A percentile compares a stretch with the other conserved stretches of the same genome.
These are phyloP conservation scores for Palythoa grandis DNA, from an alignment of 92 coral and sea anemone species.

Conservation along the genomic window DNA sequence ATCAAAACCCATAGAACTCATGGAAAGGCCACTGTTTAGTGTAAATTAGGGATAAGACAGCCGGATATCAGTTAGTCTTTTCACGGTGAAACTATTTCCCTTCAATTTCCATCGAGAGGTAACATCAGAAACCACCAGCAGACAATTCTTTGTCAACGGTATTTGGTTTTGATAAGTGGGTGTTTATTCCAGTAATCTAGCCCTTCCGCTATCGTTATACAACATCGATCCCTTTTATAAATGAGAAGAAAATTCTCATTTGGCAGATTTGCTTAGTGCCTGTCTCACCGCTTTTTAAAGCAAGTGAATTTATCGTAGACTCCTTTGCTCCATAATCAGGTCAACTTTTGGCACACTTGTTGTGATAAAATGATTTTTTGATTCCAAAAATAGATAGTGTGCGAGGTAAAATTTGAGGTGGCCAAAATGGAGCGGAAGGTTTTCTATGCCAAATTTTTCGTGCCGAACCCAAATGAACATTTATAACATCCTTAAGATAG, in stretches of 20 bases:
- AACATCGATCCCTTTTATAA: not conserved
- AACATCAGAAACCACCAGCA: not conserved
- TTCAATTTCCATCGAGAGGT: not conserved
- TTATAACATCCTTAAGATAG: not conserved
- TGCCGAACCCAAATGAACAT: not conserved
- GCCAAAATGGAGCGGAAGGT: not conserved
- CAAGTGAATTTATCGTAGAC: not conserved
- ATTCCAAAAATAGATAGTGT: not conserved
- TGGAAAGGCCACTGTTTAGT: not conserved
- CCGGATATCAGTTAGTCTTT: not conserved
- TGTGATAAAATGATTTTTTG: too few relatives aligned
- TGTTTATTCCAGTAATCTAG: not conserved
- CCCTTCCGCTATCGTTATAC: not conserved
- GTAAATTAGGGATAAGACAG: not conserved
- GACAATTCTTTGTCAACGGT: constrained; percentile 8
- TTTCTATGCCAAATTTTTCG: not conserved
- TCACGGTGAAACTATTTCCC: not conserved
- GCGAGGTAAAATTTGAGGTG: not conserved
- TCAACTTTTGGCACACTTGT: too few relatives aligned
- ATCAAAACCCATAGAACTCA: not conserved
- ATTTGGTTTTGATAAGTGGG: constrained; percentile 22
- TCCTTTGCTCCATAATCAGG: not conserved
- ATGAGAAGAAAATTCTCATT: not conserved
- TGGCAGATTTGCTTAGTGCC: too few relatives aligned
- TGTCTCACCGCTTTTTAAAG: not conserved